Percentiles rank a stretch among this genome's conserved stretches.
Evolutionary conservation across 2,113 vertebrate species (phyloP).

Genomic region (Actenoides lindsayi): DNA sequence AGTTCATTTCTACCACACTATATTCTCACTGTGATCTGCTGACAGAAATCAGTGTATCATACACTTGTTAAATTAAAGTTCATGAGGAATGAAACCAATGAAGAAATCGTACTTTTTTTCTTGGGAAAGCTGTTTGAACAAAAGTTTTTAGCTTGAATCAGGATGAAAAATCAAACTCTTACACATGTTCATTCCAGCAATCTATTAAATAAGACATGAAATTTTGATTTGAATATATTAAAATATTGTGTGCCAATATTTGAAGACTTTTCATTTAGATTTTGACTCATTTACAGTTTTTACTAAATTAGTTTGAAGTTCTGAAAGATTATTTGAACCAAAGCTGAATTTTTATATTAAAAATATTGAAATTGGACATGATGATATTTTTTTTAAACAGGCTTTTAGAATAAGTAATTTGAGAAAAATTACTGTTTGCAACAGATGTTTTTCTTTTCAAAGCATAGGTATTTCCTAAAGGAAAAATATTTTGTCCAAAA

Average conservation of each 20-base stretch:
- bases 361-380: neutral
- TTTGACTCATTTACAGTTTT: neutral
- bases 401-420: neutral
- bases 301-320: neutral
- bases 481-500: neutral
- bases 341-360: neutral
- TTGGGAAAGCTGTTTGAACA: neutral
- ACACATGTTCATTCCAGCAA: neutral
- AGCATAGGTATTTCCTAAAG: neutral
- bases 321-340: neutral
- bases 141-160: neutral
- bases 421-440: neutral
- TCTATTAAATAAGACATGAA: neutral
- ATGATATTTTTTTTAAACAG: neutral
- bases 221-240: neutral
- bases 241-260: neutral
- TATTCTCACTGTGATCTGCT: conserved; percentile 23
- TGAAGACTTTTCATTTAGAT: neutral
- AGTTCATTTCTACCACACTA: conserved; percentile 5
- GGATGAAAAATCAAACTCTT: neutral
- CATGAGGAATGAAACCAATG: neutral
- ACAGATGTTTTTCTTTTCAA: neutral
- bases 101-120: neutral
- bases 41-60: neutral
- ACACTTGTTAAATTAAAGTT: conserved; percentile 19